These are phyloP conservation scores for Ladona fulva DNA, from an alignment of 1,140 invertebrate genomes.

Conservation along the genomic window DNA sequence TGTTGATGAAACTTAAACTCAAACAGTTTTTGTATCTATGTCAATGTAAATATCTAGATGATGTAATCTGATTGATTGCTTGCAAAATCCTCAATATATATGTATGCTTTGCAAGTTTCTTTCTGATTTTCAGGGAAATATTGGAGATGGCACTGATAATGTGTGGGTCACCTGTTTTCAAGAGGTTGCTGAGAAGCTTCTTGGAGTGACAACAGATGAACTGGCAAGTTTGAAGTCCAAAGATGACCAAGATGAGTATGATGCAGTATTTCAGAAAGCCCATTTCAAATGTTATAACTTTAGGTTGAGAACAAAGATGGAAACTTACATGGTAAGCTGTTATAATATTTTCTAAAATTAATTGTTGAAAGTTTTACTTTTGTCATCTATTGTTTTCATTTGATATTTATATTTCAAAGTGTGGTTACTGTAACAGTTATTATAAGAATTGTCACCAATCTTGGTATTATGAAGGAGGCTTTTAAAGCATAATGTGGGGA, in stretches of 20 bases:
- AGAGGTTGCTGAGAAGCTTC: slow-evolving; percentile 70
- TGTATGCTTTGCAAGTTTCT: no score
- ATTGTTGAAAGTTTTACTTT: slow-evolving; percentile 11
- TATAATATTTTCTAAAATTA: slow-evolving; percentile 16
- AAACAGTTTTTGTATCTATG: no score
- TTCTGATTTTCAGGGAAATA: slow-evolving; percentile 46
- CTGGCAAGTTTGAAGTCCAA: slow-evolving; percentile 40
- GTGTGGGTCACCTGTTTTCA: slow-evolving; percentile 87
- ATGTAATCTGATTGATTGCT: no score
- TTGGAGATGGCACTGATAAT: slow-evolving; percentile 71
- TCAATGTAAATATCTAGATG: no score
- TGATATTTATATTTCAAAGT: no score
- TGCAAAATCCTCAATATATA: no score
- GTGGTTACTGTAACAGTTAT: no score
- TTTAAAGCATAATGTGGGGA: no score
- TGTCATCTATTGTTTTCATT: no score
- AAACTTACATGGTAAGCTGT: slow-evolving; percentile 73
- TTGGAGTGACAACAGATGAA: slow-evolving; percentile 68
- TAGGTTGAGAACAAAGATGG: slow-evolving; percentile 74
- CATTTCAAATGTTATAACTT: slow-evolving; percentile 74
- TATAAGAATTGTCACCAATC: no score
- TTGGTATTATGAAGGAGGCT: no score
- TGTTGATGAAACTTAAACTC: no score
- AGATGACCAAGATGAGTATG: slow-evolving; percentile 31
- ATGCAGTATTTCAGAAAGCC: slow-evolving; percentile 56